Conservation (phyloP, 2,888 invertebrate genomes). For the Argynnis bischoffii region DNA sequence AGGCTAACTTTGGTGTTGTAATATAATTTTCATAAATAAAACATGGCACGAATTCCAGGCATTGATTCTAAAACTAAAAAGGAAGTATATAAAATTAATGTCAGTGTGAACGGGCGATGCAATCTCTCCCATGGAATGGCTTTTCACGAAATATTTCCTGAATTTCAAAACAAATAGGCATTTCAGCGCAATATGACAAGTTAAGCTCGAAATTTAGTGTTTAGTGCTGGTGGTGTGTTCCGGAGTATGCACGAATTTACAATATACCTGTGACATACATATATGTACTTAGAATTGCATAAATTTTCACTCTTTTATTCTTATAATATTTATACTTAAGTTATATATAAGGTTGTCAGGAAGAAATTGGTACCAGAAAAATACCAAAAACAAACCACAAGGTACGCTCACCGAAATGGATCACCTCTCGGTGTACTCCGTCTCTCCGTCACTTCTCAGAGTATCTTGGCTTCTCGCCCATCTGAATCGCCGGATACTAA, state of each 20-base stretch:
- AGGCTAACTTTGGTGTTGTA: background rate
- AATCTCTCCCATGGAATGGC: slow-evolving; percentile 18
- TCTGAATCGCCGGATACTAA: too few relatives aligned
- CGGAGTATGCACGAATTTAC: background rate
- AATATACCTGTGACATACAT: background rate
- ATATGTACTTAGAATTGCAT: too few relatives aligned
- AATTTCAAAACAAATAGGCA: slow-evolving; percentile 25
- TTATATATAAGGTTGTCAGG: too few relatives aligned
- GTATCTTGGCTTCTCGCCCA: too few relatives aligned
- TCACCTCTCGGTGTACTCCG: too few relatives aligned
- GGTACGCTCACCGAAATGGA: too few relatives aligned
- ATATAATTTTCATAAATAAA: background rate
- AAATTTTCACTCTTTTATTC: too few relatives aligned
- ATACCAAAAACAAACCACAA: too few relatives aligned
- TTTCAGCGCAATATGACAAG: slow-evolving; percentile 7
- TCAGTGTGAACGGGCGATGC: slow-evolving; percentile 12
- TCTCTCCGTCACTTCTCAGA: too few relatives aligned
- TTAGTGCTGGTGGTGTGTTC: background rate
- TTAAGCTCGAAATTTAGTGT: background rate
- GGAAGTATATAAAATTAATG: slow-evolving; percentile 23
- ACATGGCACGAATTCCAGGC: background rate
- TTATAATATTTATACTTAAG: too few relatives aligned
- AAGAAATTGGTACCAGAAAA: too few relatives aligned
- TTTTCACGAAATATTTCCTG: slow-evolving; percentile 25
- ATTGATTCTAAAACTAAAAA: slow-evolving; percentile 10